Evolutionary conservation across 2,888 invertebrate species (phyloP).

Genomic region (Proisotoma minuta): DNA sequence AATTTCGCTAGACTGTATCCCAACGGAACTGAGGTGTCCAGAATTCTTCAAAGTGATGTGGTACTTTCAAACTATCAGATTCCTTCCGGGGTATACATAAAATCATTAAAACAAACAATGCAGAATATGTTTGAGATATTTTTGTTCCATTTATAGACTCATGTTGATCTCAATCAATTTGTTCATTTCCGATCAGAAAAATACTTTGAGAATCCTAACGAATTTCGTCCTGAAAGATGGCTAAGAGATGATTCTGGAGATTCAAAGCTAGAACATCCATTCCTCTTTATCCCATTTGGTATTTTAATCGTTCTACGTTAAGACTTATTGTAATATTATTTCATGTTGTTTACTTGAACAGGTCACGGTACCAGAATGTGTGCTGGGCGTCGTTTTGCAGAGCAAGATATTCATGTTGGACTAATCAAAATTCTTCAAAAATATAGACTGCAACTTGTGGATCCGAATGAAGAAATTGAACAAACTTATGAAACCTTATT

Average conservation of each 20-base stretch:
- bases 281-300: slow-evolving; percentile 55
- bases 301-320: no score
- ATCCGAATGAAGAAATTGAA: slow-evolving; percentile 49
- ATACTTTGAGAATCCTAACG: slow-evolving; percentile 50
- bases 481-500: slow-evolving; percentile 55
- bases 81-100: slow-evolving; percentile 48
- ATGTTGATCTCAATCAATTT: slow-evolving; percentile 52
- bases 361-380: slow-evolving; percentile 56
- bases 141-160: slow-evolving; percentile 49
- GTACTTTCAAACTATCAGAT: slow-evolving; percentile 60
- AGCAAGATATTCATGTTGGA: slow-evolving; percentile 55
- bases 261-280: slow-evolving; percentile 52
- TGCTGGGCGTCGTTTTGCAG: slow-evolving; percentile 57
- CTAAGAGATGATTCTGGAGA: slow-evolving; percentile 48
- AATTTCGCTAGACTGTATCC: slow-evolving; percentile 49
- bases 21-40: slow-evolving; percentile 50
- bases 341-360: no score
- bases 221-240: slow-evolving; percentile 53
- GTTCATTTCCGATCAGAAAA: slow-evolving; percentile 49
- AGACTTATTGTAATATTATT: no score
- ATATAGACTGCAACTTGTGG: slow-evolving; percentile 52
- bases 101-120: neutral
- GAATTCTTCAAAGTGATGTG: slow-evolving; percentile 55
- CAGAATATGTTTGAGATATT: neutral
- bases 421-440: slow-evolving; percentile 52